A percentile compares a stretch with the other conserved stretches of the same genome.
Conservation (phyloP, 2,797 vertebrate species). For the Bufotes viridis region DNA sequence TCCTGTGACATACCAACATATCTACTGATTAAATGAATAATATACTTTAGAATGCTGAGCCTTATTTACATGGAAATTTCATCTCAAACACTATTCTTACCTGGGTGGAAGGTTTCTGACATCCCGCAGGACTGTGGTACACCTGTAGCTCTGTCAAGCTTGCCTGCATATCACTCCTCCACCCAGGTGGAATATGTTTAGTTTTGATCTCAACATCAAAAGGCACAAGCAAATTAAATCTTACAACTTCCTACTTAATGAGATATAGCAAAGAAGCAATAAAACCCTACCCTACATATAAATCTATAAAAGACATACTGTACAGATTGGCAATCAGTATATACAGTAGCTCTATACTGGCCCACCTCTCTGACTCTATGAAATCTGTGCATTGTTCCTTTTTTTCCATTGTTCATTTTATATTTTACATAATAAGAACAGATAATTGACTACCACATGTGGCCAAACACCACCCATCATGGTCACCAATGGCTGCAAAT, state of each 20-base stretch:
- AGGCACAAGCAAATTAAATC: slow-evolving; percentile 37
- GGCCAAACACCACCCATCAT: no score
- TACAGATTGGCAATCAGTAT: not conserved
- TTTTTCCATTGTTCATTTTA: not conserved
- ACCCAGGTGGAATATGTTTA: slow-evolving; percentile 35
- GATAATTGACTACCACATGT: no score
- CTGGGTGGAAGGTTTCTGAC: slow-evolving; percentile 13
- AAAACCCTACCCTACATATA: slow-evolving; percentile 13
- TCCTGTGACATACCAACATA: no score
- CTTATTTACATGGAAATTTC: not conserved
- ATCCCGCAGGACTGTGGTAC: slow-evolving; percentile 4
- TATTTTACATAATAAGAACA: not conserved
- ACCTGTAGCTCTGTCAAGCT: not conserved
- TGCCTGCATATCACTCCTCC: slow-evolving; percentile 11
- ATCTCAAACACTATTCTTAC: slow-evolving; percentile 14
- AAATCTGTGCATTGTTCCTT: not conserved
- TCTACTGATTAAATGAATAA: no score
- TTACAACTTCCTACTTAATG: slow-evolving; percentile 18
- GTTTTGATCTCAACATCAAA: slow-evolving; percentile 44
- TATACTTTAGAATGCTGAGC: not conserved
- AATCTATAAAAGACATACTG: not conserved
- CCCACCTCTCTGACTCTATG: no score
- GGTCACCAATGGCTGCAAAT: no score
- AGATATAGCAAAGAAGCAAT: slow-evolving; percentile 10
- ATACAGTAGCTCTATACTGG: not conserved